Evolutionary conservation across 2,797 vertebrate species (phyloP).

Genomic region (Phylloscopus collybita): DNA sequence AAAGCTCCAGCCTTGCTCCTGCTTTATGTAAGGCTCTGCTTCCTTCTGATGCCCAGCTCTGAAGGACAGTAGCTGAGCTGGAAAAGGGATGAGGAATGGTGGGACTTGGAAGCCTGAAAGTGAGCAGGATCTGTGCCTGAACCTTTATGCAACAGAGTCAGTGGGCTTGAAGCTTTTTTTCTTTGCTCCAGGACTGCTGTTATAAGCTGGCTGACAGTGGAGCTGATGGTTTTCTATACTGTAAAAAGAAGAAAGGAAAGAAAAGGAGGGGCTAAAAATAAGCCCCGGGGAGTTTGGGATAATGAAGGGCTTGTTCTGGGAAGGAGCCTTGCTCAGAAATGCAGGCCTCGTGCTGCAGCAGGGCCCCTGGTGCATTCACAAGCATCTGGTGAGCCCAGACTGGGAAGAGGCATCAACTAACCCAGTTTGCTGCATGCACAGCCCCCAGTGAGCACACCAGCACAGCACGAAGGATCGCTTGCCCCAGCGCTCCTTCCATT

Average conservation of each 20-base stretch:
- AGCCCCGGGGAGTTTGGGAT: background rate
- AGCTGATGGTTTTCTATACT: background rate
- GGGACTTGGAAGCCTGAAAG: background rate
- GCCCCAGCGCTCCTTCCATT: background rate
- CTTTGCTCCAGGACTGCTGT: background rate
- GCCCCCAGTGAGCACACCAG: background rate
- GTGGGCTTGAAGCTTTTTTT: slow-evolving; percentile 12
- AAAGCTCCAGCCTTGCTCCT: background rate
- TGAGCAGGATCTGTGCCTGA: background rate
- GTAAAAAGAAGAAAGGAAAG: background rate
- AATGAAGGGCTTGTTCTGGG: background rate
- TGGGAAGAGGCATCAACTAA: background rate
- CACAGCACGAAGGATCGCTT: rapidly evolving
- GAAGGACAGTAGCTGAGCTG: background rate
- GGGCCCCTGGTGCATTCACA: background rate
- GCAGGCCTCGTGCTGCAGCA: rapidly evolving
- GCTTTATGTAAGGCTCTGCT: background rate
- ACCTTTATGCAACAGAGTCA: background rate
- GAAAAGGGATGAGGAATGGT: background rate
- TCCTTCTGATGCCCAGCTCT: background rate
- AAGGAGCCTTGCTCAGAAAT: background rate
- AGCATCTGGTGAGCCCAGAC: background rate
- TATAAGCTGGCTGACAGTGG: background rate
- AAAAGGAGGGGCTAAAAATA: slow-evolving; percentile 51
- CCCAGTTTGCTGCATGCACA: background rate